Conservation (phyloP, 1,140 invertebrate species). For the Nymphalis io region DNA sequence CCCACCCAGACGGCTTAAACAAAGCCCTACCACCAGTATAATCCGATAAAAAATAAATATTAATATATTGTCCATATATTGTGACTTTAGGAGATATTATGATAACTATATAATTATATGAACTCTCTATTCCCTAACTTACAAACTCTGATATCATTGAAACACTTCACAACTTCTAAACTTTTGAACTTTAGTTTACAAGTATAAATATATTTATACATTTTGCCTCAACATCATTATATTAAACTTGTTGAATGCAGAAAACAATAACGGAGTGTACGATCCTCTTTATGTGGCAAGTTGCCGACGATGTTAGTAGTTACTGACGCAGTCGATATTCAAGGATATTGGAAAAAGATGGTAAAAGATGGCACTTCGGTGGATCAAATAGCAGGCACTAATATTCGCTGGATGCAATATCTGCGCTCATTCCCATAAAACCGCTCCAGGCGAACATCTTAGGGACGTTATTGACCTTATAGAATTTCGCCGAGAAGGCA, state of each 20-base stretch:
- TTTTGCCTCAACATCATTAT: not conserved
- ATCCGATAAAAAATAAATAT: too few relatives aligned
- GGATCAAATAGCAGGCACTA: conserved; percentile 33
- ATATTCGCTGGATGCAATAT: conserved; percentile 37
- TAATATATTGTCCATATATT: too few relatives aligned
- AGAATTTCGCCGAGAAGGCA: conserved; percentile 59
- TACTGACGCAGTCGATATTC: conserved; percentile 25
- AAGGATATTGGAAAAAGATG: conserved; percentile 38
- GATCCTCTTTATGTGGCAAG: not conserved
- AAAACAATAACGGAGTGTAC: conserved; percentile 1
- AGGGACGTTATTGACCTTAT: conserved; percentile 65
- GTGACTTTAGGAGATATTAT: too few relatives aligned
- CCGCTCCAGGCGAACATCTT: conserved; percentile 30
- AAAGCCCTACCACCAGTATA: too few relatives aligned
- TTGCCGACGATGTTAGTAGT: conserved; percentile 16
- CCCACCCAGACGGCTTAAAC: too few relatives aligned
- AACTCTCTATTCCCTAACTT: too few relatives aligned
- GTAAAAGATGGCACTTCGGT: conserved; percentile 33
- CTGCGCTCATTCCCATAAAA: conserved; percentile 37
- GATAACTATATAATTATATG: too few relatives aligned
- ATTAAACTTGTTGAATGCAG: not conserved
- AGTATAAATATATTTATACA: not conserved
- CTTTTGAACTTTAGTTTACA: too few relatives aligned
- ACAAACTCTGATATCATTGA: too few relatives aligned
- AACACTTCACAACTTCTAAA: too few relatives aligned